A percentile compares a stretch with the other conserved stretches of the same genome.
Conservation (phyloP, 2,797 vertebrate genomes). For the Hypotaenidia okinawae region DNA sequence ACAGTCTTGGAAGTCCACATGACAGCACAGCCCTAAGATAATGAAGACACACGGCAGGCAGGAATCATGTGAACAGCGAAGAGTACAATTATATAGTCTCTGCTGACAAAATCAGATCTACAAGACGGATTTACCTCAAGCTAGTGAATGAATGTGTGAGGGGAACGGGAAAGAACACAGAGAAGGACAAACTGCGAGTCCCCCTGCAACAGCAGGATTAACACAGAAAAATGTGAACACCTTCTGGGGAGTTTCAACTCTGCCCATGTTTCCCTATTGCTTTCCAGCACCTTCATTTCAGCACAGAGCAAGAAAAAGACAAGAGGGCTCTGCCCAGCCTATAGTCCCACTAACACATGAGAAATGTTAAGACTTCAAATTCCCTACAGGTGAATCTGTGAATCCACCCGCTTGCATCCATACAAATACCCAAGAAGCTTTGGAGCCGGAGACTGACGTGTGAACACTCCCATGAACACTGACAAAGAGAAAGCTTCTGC, state of each 20-base stretch:
- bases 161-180: too few species aligned
- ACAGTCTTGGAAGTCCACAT: accelerated
- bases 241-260: background rate
- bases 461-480: background rate
- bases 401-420: background rate
- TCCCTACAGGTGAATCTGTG: background rate
- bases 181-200: accelerated
- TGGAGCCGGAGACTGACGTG: background rate
- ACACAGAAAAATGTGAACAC: background rate
- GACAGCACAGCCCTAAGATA: background rate
- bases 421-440: background rate
- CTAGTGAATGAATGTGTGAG: background rate
- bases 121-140: background rate
- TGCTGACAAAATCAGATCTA: background rate
- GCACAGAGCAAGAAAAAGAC: background rate
- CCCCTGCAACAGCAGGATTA: background rate
- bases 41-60: background rate
- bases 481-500: background rate
- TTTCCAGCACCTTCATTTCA: background rate
- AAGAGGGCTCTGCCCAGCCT: background rate
- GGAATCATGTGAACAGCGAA: background rate
- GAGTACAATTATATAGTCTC: background rate
- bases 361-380: background rate
- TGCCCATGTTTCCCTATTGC: background rate
- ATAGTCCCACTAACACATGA: background rate